Base-by-base conservation (phyloP, 2,797 vertebrate genomes). In the Chaetodon trifasciatus region DNA sequence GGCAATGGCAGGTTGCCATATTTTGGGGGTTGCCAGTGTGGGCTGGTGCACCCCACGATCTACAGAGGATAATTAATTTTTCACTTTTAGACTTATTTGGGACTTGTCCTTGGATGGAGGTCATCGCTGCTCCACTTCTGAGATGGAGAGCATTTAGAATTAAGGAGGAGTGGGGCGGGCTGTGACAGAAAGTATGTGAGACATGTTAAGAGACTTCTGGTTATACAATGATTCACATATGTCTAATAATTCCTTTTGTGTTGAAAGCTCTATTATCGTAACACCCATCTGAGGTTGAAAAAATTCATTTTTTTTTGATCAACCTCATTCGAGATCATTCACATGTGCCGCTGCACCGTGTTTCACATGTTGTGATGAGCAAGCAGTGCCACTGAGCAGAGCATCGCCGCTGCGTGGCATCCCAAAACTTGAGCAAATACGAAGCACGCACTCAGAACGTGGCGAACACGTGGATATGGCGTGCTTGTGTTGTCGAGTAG, bases 61-160 rank as follows among this genome's bases (percentile, higher is more conserved):
- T 87, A 60, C 42, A 71, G 82, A 92, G 89, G 86, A 90, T 93
- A 91, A 93, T 94, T 89, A 58, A 92, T 94, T 91, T 92, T 92
- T 93, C 87, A 90, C 81, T 76, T 86, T 90, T 75, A 89, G 89
- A 94, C 88, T 89, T 93, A 94, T 95, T 93, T 92, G 66, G 93
- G 90, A 83, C 93, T 93, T 86, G 91, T 92, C 90, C 90, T 91
- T 90, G 89, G 80, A 86, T 82, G 44, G 88, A 94, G 91, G 93
- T 93, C 81, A 57, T 72, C 16, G 16, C 79, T 89, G 87, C 72
- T 91, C 88, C 39, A 90, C 86, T 93, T 88, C 61, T 80, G 57
- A 87, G 78, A 88, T 70, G 44, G 23, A 67, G 58, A 42, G 57
- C 57, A 60, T 81, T 77, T 73, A 67, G 60, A 90, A 74, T 79